A percentile compares a stretch with the other conserved stretches of the same genome.
Conservation (phyloP, 2,113 vertebrate species). For the Rallus limicola region DNA sequence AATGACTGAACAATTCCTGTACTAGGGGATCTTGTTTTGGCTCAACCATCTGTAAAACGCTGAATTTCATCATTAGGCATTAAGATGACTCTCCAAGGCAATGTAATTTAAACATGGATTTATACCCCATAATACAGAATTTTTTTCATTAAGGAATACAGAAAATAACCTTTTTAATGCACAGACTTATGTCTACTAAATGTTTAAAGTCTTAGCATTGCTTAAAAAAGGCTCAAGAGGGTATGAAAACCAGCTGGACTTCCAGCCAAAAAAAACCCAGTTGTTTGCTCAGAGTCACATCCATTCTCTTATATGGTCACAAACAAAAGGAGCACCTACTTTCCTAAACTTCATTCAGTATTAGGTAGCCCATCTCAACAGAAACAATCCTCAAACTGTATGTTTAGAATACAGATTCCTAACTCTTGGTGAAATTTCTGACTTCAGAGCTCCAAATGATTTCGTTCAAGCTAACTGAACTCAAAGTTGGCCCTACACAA, state of each 20-base stretch:
- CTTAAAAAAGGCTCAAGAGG: neutral
- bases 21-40: neutral
- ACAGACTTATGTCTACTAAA: neutral
- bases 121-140: neutral
- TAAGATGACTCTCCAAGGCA: neutral
- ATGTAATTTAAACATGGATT: neutral
- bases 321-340: neutral
- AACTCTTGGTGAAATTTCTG: neutral
- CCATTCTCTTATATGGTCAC: neutral
- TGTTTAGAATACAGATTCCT: neutral
- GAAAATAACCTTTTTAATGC: neutral
- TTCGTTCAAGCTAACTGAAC: neutral
- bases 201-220: neutral
- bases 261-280: neutral
- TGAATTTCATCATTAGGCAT: neutral
- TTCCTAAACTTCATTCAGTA: neutral
- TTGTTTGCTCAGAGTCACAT: neutral
- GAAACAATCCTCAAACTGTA: neutral
- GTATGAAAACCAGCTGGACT: neutral
- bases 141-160: neutral
- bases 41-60: neutral
- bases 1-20: neutral
- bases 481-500: neutral
- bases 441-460: neutral
- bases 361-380: neutral